phyloP scores from a whole-genome alignment of 1,140 invertebrate species.

The Dolichoris vasculosae region DNA sequence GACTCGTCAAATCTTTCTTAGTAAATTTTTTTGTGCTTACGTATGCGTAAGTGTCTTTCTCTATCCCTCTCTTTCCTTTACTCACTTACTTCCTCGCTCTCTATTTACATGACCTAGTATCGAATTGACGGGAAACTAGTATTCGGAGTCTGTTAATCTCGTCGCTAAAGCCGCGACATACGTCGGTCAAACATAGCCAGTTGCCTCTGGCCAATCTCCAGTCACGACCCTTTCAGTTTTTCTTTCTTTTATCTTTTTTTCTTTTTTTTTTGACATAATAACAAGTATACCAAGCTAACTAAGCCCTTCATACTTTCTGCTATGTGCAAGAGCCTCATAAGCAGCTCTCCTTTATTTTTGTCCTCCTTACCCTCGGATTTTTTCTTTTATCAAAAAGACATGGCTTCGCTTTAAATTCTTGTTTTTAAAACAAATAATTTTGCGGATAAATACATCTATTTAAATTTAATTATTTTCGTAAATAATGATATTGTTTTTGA shows the following conservation, averaged over 20 bases:
- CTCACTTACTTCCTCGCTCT: not conserved
- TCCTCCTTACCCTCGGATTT: not conserved
- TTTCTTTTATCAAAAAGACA: not conserved
- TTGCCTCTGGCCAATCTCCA: not conserved
- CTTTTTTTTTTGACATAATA: not conserved
- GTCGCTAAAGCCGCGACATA: not conserved
- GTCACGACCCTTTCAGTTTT: not conserved
- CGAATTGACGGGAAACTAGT: not conserved
- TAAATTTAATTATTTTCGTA: not conserved
- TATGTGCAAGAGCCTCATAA: not conserved
- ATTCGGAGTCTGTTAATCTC: not conserved
- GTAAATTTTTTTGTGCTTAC: not conserved
- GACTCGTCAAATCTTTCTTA: not conserved
- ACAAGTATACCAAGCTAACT: not conserved
- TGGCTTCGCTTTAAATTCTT: not conserved
- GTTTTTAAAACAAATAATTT: not conserved
- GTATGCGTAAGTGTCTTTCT: not conserved
- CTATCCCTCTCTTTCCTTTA: not conserved
- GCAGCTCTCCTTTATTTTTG: not conserved
- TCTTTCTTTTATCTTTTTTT: not conserved
- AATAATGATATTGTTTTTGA: no score
- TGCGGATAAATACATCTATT: not conserved
- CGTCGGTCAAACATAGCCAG: not conserved
- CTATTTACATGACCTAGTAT: conserved; percentile 33
- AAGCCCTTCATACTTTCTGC: not conserved